A percentile compares a stretch with the other conserved stretches of the same genome.
Conservation (phyloP, 2,888 invertebrate species). For the Andrena minutula region DNA sequence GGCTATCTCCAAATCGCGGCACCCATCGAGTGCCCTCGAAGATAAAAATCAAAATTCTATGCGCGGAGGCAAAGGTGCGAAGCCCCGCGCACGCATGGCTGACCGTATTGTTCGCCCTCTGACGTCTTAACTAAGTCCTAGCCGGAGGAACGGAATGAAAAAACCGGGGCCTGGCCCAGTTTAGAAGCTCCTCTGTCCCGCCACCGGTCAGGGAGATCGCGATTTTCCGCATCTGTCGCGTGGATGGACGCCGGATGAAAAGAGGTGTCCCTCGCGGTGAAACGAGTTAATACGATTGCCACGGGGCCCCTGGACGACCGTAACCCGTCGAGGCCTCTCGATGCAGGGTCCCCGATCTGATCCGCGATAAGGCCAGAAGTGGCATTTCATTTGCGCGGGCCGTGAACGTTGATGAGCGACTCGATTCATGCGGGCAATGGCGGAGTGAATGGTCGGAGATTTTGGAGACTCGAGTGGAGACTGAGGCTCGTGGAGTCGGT, state of each 20-base stretch:
- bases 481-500: background rate
- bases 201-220: slow-evolving; percentile 64
- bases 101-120: slow-evolving; percentile 82
- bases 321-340: slow-evolving; percentile 8
- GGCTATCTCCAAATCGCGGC: slow-evolving; percentile 83
- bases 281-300: slow-evolving; percentile 66
- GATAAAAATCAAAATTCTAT: slow-evolving; percentile 83
- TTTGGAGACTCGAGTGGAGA: slow-evolving; percentile 6
- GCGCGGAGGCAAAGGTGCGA: slow-evolving; percentile 82
- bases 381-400: slow-evolving; percentile 42
- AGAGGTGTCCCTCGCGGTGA: slow-evolving; percentile 45
- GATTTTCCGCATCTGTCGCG: slow-evolving; percentile 68
- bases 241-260: slow-evolving; percentile 62
- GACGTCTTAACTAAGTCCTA: slow-evolving; percentile 77
- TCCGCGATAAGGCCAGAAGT: slow-evolving; percentile 23
- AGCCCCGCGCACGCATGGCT: slow-evolving; percentile 82
- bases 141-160: background rate
- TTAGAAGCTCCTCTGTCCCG: slow-evolving; percentile 19
- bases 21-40: slow-evolving; percentile 84
- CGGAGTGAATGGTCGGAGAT: background rate
- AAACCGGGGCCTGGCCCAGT: slow-evolving; percentile 47
- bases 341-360: slow-evolving; percentile 16
- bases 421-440: background rate
- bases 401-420: background rate
- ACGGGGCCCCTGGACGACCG: slow-evolving; percentile 1